phyloP scores from a whole-genome alignment of 1,140 invertebrate genomes.

The Macrotrachela quadricornifera region DNA sequence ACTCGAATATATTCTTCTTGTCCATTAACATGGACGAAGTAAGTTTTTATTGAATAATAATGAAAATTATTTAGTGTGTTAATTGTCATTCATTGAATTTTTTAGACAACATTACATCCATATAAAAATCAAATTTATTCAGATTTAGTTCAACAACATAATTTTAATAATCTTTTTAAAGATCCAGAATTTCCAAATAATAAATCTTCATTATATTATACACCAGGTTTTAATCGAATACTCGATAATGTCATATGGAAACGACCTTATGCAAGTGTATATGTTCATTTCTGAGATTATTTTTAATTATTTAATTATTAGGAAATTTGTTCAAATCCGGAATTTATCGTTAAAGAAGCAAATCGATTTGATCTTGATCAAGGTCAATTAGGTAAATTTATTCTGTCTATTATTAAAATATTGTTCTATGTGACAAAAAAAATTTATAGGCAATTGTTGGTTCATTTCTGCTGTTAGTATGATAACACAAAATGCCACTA shows the following conservation, averaged over 20 bases:
- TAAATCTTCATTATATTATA: conserved; percentile 36
- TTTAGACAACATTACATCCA: too few species aligned
- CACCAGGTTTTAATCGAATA: conserved; percentile 21
- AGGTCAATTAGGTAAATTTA: conserved; percentile 34
- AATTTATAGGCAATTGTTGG: conserved; percentile 11
- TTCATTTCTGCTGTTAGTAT: conserved; percentile 19
- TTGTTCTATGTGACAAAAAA: not conserved
- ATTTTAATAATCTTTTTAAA: conserved; percentile 40
- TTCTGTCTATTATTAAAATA: not conserved
- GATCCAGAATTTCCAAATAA: conserved; percentile 44
- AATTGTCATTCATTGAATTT: too few species aligned
- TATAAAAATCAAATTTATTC: too few species aligned
- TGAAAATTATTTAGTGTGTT: too few species aligned
- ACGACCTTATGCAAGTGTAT: conserved; percentile 26
- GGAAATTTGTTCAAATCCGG: conserved; percentile 19
- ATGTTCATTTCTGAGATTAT: not conserved
- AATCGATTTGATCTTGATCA: conserved; percentile 37
- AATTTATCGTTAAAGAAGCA: conserved; percentile 12
- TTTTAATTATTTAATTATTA: not conserved
- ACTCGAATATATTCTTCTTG: too few species aligned
- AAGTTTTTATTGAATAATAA: too few species aligned
- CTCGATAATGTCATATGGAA: conserved; percentile 35
- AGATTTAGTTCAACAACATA: not conserved
- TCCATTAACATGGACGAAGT: too few species aligned
- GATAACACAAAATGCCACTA: conserved; percentile 15